Base-by-base conservation (phyloP, 2,888 invertebrate genomes). In the Drosophila putrida region DNA sequence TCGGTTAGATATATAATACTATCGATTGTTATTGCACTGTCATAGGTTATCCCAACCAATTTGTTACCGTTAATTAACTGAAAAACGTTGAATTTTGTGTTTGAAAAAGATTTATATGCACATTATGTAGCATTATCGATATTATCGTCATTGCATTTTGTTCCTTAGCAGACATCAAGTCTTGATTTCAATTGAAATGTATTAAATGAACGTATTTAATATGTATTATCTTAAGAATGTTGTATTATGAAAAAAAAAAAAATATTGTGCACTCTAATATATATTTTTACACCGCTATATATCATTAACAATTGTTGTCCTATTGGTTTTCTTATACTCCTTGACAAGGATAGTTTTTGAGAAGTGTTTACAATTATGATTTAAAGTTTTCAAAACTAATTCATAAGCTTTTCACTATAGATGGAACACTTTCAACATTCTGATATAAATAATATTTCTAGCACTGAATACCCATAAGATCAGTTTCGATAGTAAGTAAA, bases 101-200 rank as follows among this genome's bases (percentile, higher is more conserved):
- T 51, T 51, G 4, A 0, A 38, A 51, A 5, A 38, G 39, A 10
- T 27, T 38, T 5, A 9, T 36, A 38, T 27, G 53, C 25, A 28
- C 13, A 20, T 11, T 31, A 28, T 53, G 39, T 39, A 38, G 11
- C 15, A 39, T 28, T 51, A n/a, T 47, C 47, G 47, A 58, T 57
- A 43, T 11, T 49, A 49, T 33, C 35, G 41, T 13, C 39, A 13
- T 43, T 51, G 15, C 20, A 10, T 62, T 62, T 62, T 55, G 62
- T 62, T 62, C 62, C 62, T 62, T 62, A 41, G 9, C 38, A 27
- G 54, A 60, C 53, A 43, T 43, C 43, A n/a, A 43, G 27, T 11
- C 41, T 50, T 13, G 35, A 44, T 35, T 43, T 43, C 43, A 11
- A 33, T 6, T 46, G 20, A 58, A 49, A 39, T 59, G 15, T 27